Base-by-base conservation (phyloP, 2,888 invertebrate genomes). In the Eupeodes luniger region DNA sequence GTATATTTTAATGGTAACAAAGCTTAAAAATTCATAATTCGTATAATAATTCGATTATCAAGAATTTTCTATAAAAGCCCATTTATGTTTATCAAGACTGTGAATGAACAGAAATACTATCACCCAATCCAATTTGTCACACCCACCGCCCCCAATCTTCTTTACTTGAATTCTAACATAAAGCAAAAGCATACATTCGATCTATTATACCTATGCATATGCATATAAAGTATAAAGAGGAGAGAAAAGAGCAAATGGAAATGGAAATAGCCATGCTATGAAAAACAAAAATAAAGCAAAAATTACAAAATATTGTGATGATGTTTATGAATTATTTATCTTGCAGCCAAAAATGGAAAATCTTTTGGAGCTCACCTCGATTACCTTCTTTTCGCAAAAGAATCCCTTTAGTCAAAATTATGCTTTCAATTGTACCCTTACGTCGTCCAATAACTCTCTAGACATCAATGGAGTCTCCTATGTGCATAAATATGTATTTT, bases 91-190 rank as follows among this genome's bases (percentile, higher is more conserved):
- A 66, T 61, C 61, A 55, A 74, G 61, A 87, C 79, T 84, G 80
- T 87, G 84, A 87, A 84, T 87, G 87, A 84, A 84, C 59, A 77
- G 51, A 81, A 80, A 84, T 84, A 84, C 80, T 81, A 77, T 77
- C 83, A 53, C 51, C 55, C 40, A 55, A 19, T 2, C 40, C 55
- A 70, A 70, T 55, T 62, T 67, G 77, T 80, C 67, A 76, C 78
- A 44, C 61, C 77, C 80, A 80, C 80, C 87, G 77, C 84, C 83
- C 82, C 83, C 84, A 80, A 80, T 77, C 10, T 36, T 27, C 44
- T 66, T 66, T 74, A 55, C 12, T 70, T 69, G 10, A 36, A 19
- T 59, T 81, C 27, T 61, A 61, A 27, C 49, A 61, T 44, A 5
- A 75, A 64, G 66, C 27, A 47, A 9, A 75, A 64, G 66, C 47